A percentile compares a stretch with the other conserved stretches of the same genome.
phyloP scores from a whole-genome alignment of 2,888 invertebrate species.

The Caenorhabditis sp. region DNA sequence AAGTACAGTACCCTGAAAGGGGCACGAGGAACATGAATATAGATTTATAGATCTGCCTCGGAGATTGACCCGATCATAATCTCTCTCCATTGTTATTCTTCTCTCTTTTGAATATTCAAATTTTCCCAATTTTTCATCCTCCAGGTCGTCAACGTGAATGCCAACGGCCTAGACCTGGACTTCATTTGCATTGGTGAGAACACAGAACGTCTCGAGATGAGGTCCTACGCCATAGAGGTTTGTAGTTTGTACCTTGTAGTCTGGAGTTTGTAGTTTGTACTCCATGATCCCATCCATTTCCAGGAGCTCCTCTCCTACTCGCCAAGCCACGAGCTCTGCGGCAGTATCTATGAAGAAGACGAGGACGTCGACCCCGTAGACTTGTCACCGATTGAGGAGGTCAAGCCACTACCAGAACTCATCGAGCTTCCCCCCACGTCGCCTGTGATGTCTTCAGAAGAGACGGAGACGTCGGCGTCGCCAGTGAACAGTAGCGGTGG shows the following conservation, averaged over 20 bases:
- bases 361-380: slow-evolving; percentile 49
- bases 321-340: slow-evolving; percentile 60
- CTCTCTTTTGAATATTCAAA: not conserved
- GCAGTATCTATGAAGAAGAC: slow-evolving; percentile 63
- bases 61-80: slow-evolving; percentile 13
- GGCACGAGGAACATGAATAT: too few species aligned
- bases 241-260: not conserved
- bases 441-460: slow-evolving; percentile 47
- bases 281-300: not conserved
- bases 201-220: slow-evolving; percentile 63
- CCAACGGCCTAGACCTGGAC: slow-evolving; percentile 63
- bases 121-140: slow-evolving; percentile 3
- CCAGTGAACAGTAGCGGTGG: slow-evolving; percentile 43
- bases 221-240: slow-evolving; percentile 61
- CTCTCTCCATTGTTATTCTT: slow-evolving; percentile 3
- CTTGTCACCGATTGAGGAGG: slow-evolving; percentile 59
- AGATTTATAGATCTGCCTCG: not conserved
- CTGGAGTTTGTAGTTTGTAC: too few species aligned
- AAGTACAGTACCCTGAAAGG: too few species aligned
- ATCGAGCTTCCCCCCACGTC: slow-evolving; percentile 8
- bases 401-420: slow-evolving; percentile 33
- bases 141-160: slow-evolving; percentile 65
- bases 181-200: slow-evolving; percentile 66
- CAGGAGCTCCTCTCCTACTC: slow-evolving; percentile 60
- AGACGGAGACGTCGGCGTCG: slow-evolving; percentile 41